Evolutionary conservation across 1,140 invertebrate species (phyloP).

Genomic region (Argopecten irradians): DNA sequence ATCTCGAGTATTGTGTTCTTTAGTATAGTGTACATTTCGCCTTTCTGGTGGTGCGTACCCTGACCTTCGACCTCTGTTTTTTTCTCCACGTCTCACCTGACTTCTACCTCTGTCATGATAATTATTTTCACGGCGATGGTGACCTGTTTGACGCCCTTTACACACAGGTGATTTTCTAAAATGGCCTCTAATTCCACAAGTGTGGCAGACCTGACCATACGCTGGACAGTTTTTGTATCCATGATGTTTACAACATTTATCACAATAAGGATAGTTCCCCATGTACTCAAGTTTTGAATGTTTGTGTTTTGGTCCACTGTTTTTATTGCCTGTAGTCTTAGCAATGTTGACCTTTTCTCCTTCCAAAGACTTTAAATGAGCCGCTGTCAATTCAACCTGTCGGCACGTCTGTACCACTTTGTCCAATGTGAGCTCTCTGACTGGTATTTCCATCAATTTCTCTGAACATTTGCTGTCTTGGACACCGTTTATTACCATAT

Average conservation of each 20-base stretch:
- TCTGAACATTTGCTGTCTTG: conserved; percentile 50
- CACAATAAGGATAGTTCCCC: conserved; percentile 26
- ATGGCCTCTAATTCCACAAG: conserved; percentile 35
- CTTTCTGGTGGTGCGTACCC: no score
- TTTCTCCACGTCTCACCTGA: neutral
- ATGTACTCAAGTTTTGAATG: neutral
- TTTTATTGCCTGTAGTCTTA: no score
- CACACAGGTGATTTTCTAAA: conserved; percentile 39
- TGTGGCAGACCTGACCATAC: conserved; percentile 33
- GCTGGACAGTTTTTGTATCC: conserved; percentile 32
- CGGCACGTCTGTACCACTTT: conserved; percentile 48
- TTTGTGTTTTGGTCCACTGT: neutral
- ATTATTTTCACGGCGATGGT: neutral
- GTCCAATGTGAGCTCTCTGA: conserved; percentile 33
- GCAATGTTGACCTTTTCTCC: conserved; percentile 34
- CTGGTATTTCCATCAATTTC: conserved; percentile 52
- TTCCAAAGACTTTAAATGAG: conserved; percentile 42
- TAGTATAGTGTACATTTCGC: neutral
- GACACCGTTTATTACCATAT: conserved; percentile 53
- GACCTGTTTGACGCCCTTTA: neutral
- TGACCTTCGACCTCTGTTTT: neutral
- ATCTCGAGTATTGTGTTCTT: neutral
- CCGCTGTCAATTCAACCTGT: conserved; percentile 47
- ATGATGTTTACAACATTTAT: conserved; percentile 46
- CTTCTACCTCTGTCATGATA: neutral